Base-by-base conservation (phyloP, 2,797 vertebrate genomes). In the Leontopithecus rosalia region DNA sequence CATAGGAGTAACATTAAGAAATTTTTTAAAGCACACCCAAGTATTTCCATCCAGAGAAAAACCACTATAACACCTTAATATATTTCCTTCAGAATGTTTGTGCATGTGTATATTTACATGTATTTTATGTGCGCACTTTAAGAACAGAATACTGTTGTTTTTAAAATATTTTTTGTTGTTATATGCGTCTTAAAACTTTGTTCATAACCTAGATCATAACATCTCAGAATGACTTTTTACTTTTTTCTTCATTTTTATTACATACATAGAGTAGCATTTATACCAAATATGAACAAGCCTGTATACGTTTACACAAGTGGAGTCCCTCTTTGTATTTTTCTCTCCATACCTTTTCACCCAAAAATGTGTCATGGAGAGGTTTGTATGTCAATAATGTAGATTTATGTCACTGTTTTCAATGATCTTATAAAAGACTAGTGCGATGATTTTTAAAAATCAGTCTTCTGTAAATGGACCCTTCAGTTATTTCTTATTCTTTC, bases 361-460 rank as follows among this genome's bases (percentile, higher is more conserved):
- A 36, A 24, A 77, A 33, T 82, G 5, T 70, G 77, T 61, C 58
- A 88, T 57, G 20, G 73, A 76, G 26, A 93, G 30, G 24, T 80
- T 58, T 87, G 1, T 5, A 11, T 72, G 46, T 84, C 90, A 96
- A 5, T 95, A 95, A 64, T 79, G 94, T 22, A 93, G 73, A 95
- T 92, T 82, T 90, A 15, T 91, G 36, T 72, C 61, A 67, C 50
- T 93, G 64, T 80, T 39, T 90, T 91, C 95, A 97, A 67, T 88
- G n/a, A 46, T 86, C 81, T 94, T 46, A 48, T 91, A 70, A 90
- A 96, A 79, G 33, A n/a, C 15, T n/a, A 19, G 0, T 36, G 70
- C 13, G 5, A 67, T 88, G 76, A 12, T 72, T 94, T 95, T 96
- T 95, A 87, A 55, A 61, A 61, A 90, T 81, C 14, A 30, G 6